Conservation (phyloP, 2,888 invertebrate species). For the Spilosoma lubricipeda region DNA sequence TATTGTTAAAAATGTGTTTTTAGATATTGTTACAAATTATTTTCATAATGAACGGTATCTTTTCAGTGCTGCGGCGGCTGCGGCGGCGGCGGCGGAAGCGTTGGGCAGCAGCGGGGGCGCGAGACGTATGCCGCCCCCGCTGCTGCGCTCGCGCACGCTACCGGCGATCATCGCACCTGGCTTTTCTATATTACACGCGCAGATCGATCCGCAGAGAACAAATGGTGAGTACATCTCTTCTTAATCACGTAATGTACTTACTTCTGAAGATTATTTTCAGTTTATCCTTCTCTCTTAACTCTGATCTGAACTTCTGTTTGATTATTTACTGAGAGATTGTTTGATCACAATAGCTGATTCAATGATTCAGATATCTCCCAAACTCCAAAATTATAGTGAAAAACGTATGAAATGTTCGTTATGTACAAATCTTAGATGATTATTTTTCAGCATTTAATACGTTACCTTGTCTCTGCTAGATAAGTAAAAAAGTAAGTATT, state of each 20-base stretch:
- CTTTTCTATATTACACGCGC: constrained; percentile 92
- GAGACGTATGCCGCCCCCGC: constrained; percentile 88
- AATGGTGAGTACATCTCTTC: constrained; percentile 40
- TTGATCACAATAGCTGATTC: not conserved
- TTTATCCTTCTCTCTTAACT: not conserved
- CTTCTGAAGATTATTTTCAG: not conserved
- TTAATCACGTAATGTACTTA: not conserved
- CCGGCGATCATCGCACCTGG: constrained; percentile 96
- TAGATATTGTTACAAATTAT: not conserved
- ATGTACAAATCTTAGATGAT: not conserved
- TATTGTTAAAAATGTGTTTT: too few relatives aligned
- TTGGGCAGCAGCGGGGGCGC: constrained; percentile 76
- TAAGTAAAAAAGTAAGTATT: not conserved
- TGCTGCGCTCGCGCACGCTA: constrained; percentile 93
- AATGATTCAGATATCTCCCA: not conserved
- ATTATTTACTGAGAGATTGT: not conserved
- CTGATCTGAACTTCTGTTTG: not conserved
- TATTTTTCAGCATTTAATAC: not conserved
- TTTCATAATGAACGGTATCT: constrained; percentile 47
- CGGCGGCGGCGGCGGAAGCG: constrained; percentile 86
- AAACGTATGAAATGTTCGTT: not conserved
- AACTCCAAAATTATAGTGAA: not conserved
- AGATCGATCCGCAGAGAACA: constrained; percentile 89
- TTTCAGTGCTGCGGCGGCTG: constrained; percentile 76
- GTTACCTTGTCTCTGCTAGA: not conserved